These are phyloP conservation scores for Globicephala melas DNA, from an alignment of 2,113 vertebrate species.

Conservation along the genomic window DNA sequence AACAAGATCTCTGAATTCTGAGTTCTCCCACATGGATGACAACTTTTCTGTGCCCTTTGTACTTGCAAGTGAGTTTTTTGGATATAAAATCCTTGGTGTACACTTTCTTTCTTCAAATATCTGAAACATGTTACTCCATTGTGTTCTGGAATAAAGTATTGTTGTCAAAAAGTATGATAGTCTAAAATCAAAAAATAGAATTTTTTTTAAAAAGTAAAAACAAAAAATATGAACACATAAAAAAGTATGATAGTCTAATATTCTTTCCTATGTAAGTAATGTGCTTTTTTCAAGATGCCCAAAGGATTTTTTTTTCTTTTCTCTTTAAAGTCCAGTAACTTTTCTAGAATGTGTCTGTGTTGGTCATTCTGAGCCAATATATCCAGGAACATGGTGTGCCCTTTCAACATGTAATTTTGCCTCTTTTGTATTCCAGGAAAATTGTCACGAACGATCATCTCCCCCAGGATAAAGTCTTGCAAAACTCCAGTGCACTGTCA, in stretches of 20 bases:
- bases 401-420: background rate
- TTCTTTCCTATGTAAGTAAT: background rate
- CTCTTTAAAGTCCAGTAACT: background rate
- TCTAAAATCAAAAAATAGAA: too few relatives aligned
- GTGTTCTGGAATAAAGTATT: background rate
- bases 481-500: background rate
- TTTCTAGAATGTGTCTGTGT: background rate
- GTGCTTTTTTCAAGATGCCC: background rate
- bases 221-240: too few relatives aligned
- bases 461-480: too few relatives aligned
- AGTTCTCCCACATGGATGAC: background rate
- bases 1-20: background rate
- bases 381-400: background rate
- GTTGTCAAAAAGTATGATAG: background rate
- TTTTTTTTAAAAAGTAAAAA: too few relatives aligned
- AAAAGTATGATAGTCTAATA: background rate
- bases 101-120: background rate
- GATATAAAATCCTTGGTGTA: background rate
- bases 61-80: background rate
- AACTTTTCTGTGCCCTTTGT: background rate
- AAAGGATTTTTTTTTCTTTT: background rate
- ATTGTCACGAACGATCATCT: background rate
- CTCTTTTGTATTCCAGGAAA: background rate
- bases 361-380: background rate
- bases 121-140: background rate